Base-by-base conservation (phyloP, 2,888 invertebrate species). In the Cryptophagus acutangulus region DNA sequence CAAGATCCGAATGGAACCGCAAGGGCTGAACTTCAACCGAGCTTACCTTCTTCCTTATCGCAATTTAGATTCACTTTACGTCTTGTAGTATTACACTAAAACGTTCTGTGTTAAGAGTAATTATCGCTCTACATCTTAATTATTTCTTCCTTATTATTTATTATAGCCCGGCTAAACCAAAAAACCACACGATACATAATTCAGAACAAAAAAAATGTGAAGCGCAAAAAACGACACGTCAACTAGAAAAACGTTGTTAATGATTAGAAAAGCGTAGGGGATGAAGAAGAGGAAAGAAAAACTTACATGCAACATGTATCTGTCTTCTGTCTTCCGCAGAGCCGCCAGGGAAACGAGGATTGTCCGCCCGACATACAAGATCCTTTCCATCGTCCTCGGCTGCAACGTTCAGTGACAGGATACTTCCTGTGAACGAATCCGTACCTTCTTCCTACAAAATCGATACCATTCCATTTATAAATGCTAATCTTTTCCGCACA, bases 301-400 rank as follows among this genome's bases (percentile, higher is more conserved):
- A 83, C 90, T 86, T 74, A 91, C 91, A 91, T 67, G 86, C 80
- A 56, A 91, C 87, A 62, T 82, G 81, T 54, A 91, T 77, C 50
- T 79, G 78, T 59, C 82, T 76, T 35, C 82, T 80, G 63, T 87
- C 86, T 70, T 89, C 88, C 38, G 85, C 73, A 36, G 82, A 81
- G 54, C 85, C 84, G 41, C 85, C 86, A 28, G 86, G 85, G 69
- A 90, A 87, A 76, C 87, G 82, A 1, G 87, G 86, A 74, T 92
- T 92, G 67, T 87, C 84, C 41, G 89, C 87, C 44, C 87, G 78
- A 65, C 91, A 92, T 41, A 84, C 79, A 47, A 92, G 76, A 66
- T 84, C 84, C 51, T 85, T 81, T 31, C 87, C 87, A 62, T 88
- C 86, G 70, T 91, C 88, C 53, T 84, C 83, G 43, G 85, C 76